Base-by-base conservation (phyloP, 1,140 invertebrate species). In the Pachypeltis micranthus region DNA sequence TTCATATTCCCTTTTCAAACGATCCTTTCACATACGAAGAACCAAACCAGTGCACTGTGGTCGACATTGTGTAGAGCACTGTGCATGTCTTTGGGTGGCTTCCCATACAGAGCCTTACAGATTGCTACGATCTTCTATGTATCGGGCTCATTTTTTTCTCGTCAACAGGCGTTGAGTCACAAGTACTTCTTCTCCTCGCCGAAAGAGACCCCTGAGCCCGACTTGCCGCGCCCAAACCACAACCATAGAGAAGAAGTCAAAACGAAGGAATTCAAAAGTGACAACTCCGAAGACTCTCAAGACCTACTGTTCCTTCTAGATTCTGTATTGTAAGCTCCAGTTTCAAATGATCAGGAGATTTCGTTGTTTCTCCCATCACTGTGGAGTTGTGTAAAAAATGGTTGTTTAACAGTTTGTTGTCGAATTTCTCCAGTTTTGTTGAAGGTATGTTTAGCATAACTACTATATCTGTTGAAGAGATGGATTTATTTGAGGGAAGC, bases 141-240 rank as follows among this genome's bases (percentile, higher is more conserved):
- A 21, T 24, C 34, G 7, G 4, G 23, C n/a, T 47, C 24, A 27
- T 25, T 26, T 44, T 63, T 57, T 39, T 39, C 63, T 63, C 29
- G 54, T 29, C 64, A 65, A 19, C 29, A 71, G 70, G 70, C 69
- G 24, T 54, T 71, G 58, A 29, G 51, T 4, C 70, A 71, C 44
- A 31, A 51, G n/a, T 71, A 69, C 56, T 70, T 71, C 62, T 67
- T 62, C 56, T 65, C 65, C 4, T 31, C 59, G 34, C 70, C 70
- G 12, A 59, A 68, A 7, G 67, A 65, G 44, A 63, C 63, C 21
- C 57, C 61, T 12, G 63, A 66, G 61, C 21, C 57, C 27, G 31
- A 65, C 47, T 65, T 71, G 62, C 70, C 70, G 25, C 59, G 61
- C 19, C 69, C 68, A 23, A 59, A 64, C 47, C 39, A 62, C 16